phyloP scores from a whole-genome alignment of 2,888 invertebrate genomes.

The Eumerus sabulonum region DNA sequence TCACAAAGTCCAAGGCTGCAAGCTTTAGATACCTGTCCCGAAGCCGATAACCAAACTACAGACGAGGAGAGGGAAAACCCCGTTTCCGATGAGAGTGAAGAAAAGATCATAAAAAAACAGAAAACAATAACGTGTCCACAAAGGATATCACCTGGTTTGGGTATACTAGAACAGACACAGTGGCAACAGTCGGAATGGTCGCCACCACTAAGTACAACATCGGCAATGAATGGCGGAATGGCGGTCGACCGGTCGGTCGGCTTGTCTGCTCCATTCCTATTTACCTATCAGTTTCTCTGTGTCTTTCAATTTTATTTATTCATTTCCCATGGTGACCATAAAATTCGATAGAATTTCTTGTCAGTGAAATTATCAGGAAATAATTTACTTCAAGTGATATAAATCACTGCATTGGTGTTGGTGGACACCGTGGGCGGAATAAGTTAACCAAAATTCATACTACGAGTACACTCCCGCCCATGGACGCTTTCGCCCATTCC shows the following conservation, averaged over 20 bases:
- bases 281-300: slow-evolving; percentile 49
- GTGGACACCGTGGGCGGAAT: not conserved
- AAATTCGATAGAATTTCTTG: slow-evolving; percentile 67
- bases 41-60: too few relatives aligned
- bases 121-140: slow-evolving; percentile 58
- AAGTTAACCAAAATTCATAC: slow-evolving; percentile 36
- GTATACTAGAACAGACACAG: not conserved
- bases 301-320: slow-evolving; percentile 65
- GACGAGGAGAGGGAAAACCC: not conserved
- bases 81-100: not conserved
- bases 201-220: not conserved
- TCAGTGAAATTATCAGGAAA: slow-evolving; percentile 66
- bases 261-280: slow-evolving; percentile 15
- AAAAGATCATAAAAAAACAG: not conserved
- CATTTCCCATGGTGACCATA: slow-evolving; percentile 68
- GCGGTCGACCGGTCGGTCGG: not conserved
- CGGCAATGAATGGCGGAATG: slow-evolving; percentile 19
- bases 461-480: slow-evolving; percentile 5
- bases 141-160: slow-evolving; percentile 42
- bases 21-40: slow-evolving; percentile 5
- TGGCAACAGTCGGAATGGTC: slow-evolving; percentile 4
- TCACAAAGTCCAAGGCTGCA: slow-evolving; percentile 31
- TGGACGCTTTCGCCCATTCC: not conserved
- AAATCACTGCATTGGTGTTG: slow-evolving; percentile 50
- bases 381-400: slow-evolving; percentile 66